Base-by-base conservation (phyloP, 2,888 invertebrate genomes). In the Hypomecis atomaria region DNA sequence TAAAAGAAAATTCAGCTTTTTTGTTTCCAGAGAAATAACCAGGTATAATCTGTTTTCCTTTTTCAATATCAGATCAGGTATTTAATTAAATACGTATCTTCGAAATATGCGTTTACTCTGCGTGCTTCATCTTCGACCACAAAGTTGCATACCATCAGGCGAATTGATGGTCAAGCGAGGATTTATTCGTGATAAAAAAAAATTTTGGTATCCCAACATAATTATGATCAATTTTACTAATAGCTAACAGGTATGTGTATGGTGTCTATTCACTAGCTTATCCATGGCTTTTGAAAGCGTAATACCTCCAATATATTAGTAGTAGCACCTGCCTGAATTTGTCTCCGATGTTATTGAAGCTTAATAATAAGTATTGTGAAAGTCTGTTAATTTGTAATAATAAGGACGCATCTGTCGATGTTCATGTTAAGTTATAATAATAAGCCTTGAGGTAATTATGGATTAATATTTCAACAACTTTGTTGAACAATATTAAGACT, bases 281-380 rank as follows among this genome's bases (percentile, higher is more conserved):
- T 54, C 58, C 1, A 6, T 42, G 62, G 42, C 23, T 2, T 7
- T 37, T 53, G 82, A 86, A 87, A 87, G 87, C 79, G 78, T 78
- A 83, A 79, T 84, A 3, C 1, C 23, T 23, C 3, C 23, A 23
- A 23, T 83, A 87, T 87, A 90, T 86, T 86, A 82, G 77, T 67
- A 56, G 10, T 67, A 67, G 69, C 90, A 90, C 89, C 90, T 90
- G 90, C 89, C 70, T 11, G 45, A 42, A 66, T 58, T 62, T 78
- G 78, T 79, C 78, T 75, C 73, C 74, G 13, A 69, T 73, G 62
- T 71, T 69, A 68, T 71, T 64, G 69, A 42, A 1, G 5, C 43
- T 37, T 69, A 67, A 67, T 71, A 63, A 63, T 60, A 69, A 63
- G 59, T 59, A 70, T 70, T 65, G 59, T 50, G 59, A 69, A 71